These are phyloP conservation scores for Orycteropus afer DNA, from an alignment of 2,113 vertebrate species.

Conservation along the genomic window DNA sequence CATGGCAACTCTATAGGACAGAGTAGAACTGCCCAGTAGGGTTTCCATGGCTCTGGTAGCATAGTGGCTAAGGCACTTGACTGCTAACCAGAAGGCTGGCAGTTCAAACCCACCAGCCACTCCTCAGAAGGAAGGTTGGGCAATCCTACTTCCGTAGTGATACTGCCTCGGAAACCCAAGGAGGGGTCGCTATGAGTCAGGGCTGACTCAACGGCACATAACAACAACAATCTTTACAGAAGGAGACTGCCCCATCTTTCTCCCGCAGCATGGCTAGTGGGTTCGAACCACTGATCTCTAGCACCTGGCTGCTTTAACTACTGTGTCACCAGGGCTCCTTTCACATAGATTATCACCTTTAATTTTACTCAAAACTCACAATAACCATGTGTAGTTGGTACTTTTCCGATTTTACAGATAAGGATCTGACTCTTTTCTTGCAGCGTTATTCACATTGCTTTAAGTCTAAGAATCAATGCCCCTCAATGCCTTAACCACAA, in stretches of 20 bases:
- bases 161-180: too few species aligned
- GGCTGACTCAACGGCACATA: too few species aligned
- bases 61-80: too few species aligned
- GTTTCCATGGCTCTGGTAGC: too few species aligned
- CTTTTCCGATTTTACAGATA: slow-evolving; percentile 32
- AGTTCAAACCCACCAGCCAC: too few species aligned
- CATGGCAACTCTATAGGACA: background rate
- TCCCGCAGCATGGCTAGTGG: background rate
- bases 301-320: background rate
- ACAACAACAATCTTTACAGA: background rate
- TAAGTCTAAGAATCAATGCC: background rate
- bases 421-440: slow-evolving; percentile 12
- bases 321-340: background rate
- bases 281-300: background rate
- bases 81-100: too few species aligned
- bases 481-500: background rate
- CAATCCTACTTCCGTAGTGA: too few species aligned
- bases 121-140: too few species aligned
- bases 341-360: background rate
- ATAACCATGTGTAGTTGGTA: background rate
- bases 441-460: background rate
- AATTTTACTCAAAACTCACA: slow-evolving; percentile 29
- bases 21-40: background rate
- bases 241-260: background rate
- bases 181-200: too few species aligned